These are phyloP conservation scores for Coecobrya sp. DNA, from an alignment of 2,888 invertebrate species.

Conservation along the genomic window DNA sequence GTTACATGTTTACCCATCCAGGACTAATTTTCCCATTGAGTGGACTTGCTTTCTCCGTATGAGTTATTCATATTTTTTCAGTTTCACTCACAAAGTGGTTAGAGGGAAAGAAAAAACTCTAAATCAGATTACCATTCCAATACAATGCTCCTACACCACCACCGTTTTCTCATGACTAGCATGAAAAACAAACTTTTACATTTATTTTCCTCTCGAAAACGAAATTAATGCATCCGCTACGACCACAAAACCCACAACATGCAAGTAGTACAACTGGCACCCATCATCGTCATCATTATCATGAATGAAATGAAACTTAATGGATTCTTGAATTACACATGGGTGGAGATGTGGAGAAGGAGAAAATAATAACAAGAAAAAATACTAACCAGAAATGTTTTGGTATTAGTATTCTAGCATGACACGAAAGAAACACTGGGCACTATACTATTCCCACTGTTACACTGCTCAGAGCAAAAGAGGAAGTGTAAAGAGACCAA, in stretches of 20 bases:
- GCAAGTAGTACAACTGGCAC: constrained; percentile 2
- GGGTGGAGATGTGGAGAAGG: constrained; percentile 53
- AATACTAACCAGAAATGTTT: background rate
- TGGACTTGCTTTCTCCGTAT: background rate
- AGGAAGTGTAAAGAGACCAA: constrained; percentile 34
- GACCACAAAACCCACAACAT: constrained; percentile 15
- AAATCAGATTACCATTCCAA: background rate
- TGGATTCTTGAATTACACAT: constrained; percentile 60
- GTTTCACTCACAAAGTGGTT: background rate
- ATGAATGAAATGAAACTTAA: constrained; percentile 65
- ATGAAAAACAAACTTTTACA: constrained; percentile 17
- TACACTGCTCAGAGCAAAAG: background rate
- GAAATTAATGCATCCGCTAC: constrained; percentile 55
- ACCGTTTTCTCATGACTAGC: background rate
- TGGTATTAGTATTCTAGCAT: background rate
- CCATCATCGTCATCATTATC: constrained; percentile 27
- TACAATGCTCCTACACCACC: background rate
- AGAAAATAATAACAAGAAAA: constrained; percentile 44
- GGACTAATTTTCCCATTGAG: constrained; percentile 7
- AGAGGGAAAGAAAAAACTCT: background rate
- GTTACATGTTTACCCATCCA: background rate
- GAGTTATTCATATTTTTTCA: background rate
- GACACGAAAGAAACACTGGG: constrained; percentile 8
- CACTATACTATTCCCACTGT: background rate
- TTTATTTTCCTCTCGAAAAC: constrained; percentile 27